phyloP scores from a whole-genome alignment of 2,888 invertebrate species.

The Conops quadrifasciatus region DNA sequence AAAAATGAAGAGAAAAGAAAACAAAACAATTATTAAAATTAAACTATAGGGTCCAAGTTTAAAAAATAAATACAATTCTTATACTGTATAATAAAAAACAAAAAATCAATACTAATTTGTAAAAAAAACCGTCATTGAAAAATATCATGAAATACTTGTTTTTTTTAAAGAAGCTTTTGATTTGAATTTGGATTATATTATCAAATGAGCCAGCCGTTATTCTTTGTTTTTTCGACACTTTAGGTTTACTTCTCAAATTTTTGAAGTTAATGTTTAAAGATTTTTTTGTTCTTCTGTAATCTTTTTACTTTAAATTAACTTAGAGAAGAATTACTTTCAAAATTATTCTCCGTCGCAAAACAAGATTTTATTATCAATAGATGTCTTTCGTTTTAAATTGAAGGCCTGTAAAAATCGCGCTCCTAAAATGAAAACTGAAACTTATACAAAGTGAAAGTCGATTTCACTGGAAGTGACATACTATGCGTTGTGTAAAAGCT shows the following conservation, averaged over 20 bases:
- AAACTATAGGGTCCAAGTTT: conserved; percentile 58
- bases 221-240: too few relatives aligned
- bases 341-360: neutral
- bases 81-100: neutral
- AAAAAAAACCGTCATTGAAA: neutral
- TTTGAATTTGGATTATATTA: too few relatives aligned
- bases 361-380: too few relatives aligned
- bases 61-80: conserved; percentile 41
- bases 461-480: too few relatives aligned
- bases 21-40: conserved; percentile 47
- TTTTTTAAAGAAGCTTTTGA: neutral
- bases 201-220: too few relatives aligned
- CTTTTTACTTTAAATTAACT: neutral
- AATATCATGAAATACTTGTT: neutral
- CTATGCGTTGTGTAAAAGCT: too few relatives aligned
- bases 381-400: too few relatives aligned
- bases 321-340: neutral
- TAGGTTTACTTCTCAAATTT: too few relatives aligned
- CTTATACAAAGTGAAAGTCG: too few relatives aligned
- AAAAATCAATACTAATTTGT: conserved; percentile 1
- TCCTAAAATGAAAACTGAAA: too few relatives aligned
- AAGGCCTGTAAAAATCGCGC: too few relatives aligned
- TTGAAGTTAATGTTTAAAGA: neutral
- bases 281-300: neutral
- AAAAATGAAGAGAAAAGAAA: neutral